Evolutionary conservation across 2,113 vertebrate species (phyloP), one percentile per base, ranked within the genome.

Genomic region (Genyomyrus donnyi): DNA sequence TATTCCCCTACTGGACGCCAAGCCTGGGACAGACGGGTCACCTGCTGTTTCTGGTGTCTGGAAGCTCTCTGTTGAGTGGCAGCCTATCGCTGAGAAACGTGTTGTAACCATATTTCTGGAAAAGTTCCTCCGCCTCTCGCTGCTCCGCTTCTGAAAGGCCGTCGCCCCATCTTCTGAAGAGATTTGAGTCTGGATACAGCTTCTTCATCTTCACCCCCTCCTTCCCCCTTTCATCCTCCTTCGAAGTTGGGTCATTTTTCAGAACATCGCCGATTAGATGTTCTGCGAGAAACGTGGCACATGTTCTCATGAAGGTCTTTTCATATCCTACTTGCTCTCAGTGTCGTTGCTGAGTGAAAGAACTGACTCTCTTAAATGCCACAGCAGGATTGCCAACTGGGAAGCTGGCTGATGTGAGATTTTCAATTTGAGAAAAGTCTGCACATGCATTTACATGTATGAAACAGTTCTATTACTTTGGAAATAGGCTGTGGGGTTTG

Each of bases 61-160:
- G n/a, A n/a, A n/a, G n/a, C n/a, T n/a, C n/a, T n/a, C n/a, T 93
- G 93, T 95, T 93, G 86, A 95, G 88, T 2, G 95, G 94, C 48
- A 96, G 91, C 87, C 93, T 62, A 91, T 96, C 93, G 46, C 96
- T 96, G 50, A 96, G 94, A 90, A 95, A 96, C 83, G 91, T 92
- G 8, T 96, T 96, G 93, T 96, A 96, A 6, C 96, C 96, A 3
- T 94, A 95, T 8, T 77, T 92, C 88, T 90, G 87, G 77, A 92
- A 96, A 77, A 93, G 39, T 2, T 1, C 35, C 91, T 95, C 93
- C 0, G 96, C 95, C 89, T 94, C 93, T 48, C 49, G 93, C 91
- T 96, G 95, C 80, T 96, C 94, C 74, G 94, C 92, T 87, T 95
- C 94, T 0, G 93, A 94, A 62, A 96, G 92, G 0, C 89, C 90